Percentiles rank a stretch among this genome's conserved stretches.
Evolutionary conservation across 30 jellyfish, hydroid and myxozoan species (phyloP).

Genomic region (Aurelia sp.): DNA sequence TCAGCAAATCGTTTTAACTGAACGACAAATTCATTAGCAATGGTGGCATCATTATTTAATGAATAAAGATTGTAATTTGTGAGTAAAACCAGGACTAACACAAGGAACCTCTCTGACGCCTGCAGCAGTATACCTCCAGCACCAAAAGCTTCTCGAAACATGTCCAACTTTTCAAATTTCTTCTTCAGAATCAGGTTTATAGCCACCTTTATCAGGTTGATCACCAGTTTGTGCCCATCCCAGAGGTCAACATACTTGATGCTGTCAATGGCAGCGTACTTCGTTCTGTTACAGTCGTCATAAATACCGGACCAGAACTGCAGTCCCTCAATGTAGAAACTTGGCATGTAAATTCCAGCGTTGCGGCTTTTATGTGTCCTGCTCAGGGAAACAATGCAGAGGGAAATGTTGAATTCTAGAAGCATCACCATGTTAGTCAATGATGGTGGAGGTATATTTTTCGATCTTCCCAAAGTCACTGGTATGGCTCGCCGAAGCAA

Average conservation of each 20-base stretch:
- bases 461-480: not conserved
- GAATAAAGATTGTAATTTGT: slow-evolving; percentile 16
- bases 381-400: slow-evolving; percentile 52
- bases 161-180: not conserved
- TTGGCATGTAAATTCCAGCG: slow-evolving; percentile 31
- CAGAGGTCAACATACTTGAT: not conserved
- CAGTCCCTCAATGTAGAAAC: slow-evolving; percentile 37
- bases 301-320: slow-evolving; percentile 48
- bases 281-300: not conserved
- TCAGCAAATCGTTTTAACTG: not conserved
- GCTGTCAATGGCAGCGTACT: slow-evolving; percentile 34
- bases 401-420: slow-evolving; percentile 47
- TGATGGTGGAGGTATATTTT: slow-evolving; percentile 3
- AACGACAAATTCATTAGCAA: not conserved
- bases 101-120: slow-evolving; percentile 29
- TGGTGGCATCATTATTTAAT: not conserved
- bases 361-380: not conserved
- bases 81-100: slow-evolving; percentile 29
- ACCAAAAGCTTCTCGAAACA: slow-evolving; percentile 31
- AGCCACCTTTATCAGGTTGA: not conserved
- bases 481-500: slow-evolving; percentile 43
- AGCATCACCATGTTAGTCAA: slow-evolving; percentile 37
- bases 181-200: not conserved
- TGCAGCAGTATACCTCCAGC: not conserved
- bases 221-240: not conserved